These are phyloP conservation scores for Osmoderma eremita DNA, from an alignment of 2,888 invertebrate species.

Conservation along the genomic window DNA sequence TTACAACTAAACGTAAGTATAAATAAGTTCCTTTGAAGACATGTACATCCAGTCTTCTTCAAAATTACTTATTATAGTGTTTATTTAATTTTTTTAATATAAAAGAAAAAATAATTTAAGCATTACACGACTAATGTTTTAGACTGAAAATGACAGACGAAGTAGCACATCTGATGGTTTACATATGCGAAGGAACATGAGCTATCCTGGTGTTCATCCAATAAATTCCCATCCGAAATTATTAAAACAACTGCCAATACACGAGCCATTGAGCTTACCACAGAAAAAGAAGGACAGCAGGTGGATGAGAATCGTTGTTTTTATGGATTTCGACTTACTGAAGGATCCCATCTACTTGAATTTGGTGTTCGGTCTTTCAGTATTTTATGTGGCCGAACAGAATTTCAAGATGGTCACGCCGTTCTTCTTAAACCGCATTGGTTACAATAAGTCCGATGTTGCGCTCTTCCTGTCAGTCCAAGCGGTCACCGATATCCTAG, in stretches of 20 bases:
- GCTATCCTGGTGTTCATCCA: conserved; percentile 60
- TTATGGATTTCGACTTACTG: conserved; percentile 77
- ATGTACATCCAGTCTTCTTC: too few species aligned
- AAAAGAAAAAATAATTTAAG: background rate
- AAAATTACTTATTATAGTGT: too few species aligned
- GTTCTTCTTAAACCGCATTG: conserved; percentile 73
- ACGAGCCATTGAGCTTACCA: conserved; percentile 51
- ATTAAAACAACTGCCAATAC: conserved; percentile 52
- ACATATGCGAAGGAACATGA: conserved; percentile 60
- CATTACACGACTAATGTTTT: conserved; percentile 8
- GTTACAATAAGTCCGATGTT: conserved; percentile 73
- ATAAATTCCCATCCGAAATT: conserved; percentile 56
- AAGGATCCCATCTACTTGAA: conserved; percentile 80
- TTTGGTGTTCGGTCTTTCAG: conserved; percentile 75
- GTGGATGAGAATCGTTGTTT: conserved; percentile 66
- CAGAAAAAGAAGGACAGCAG: conserved; percentile 54
- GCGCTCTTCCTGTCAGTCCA: conserved; percentile 80
- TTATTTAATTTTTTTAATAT: too few species aligned
- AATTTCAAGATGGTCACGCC: conserved; percentile 80
- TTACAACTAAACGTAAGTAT: conserved; percentile 69
- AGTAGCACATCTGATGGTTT: conserved; percentile 48
- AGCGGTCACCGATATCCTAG: conserved; percentile 78
- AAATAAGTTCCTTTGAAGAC: too few species aligned
- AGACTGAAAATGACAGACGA: conserved; percentile 40
- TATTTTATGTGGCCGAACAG: conserved; percentile 80